phyloP scores from a whole-genome alignment of 2,888 invertebrate genomes.

The Aporophyla nigra region DNA sequence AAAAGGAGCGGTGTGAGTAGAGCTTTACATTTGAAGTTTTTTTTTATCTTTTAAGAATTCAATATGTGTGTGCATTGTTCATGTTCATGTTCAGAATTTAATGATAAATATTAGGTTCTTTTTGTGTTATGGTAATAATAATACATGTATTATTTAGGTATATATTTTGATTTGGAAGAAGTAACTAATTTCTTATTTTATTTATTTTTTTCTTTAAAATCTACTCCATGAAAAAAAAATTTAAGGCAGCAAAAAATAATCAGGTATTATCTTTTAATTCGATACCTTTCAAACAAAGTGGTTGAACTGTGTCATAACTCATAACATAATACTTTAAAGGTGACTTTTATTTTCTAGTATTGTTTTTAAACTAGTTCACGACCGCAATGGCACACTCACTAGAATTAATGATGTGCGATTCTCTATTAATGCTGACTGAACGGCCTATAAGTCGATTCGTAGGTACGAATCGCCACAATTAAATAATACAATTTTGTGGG shows the following conservation, averaged over 20 bases:
- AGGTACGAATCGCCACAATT: too few relatives aligned
- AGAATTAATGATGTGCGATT: background rate
- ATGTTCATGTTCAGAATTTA: background rate
- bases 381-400: too few relatives aligned
- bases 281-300: slow-evolving; percentile 5
- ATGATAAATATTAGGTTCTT: slow-evolving; percentile 19
- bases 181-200: too few relatives aligned
- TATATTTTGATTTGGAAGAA: too few relatives aligned
- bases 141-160: background rate
- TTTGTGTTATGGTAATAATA: background rate
- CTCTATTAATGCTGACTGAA: background rate
- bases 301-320: background rate
- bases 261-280: background rate
- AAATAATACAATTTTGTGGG: too few relatives aligned
- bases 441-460: too few relatives aligned
- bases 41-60: slow-evolving; percentile 5
- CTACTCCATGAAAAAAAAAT: too few relatives aligned
- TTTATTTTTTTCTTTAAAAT: too few relatives aligned
- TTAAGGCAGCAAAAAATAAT: too few relatives aligned
- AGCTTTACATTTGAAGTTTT: slow-evolving; percentile 29
- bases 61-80: background rate
- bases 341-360: background rate
- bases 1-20: slow-evolving; percentile 25
- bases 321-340: too few relatives aligned
- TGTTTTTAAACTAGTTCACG: background rate